Evolutionary conservation across 2,797 vertebrate species (phyloP), one percentile per base, ranked within the genome.

Genomic region (Melanotaenia trifasciata): DNA sequence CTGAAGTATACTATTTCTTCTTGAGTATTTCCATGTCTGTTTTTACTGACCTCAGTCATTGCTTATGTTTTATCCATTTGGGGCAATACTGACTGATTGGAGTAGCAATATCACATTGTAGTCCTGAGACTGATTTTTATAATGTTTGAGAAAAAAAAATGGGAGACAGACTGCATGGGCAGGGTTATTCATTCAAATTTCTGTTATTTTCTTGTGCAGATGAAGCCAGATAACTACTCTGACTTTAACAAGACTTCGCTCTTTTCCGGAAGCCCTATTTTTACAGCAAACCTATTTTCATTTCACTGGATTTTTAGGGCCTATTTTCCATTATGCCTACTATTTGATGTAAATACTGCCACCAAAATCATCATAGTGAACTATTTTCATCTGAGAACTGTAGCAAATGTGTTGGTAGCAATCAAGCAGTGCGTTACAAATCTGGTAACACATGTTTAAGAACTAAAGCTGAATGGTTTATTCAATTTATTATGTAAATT

Each of bases 31-130:
- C 75, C 16, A 70, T 81, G 78, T 84, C n/a, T 63, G 58, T 84
- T 79, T 88, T 72, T 78, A 84, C 70, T 87, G 77, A 86, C 40
- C 64, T 82, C 73, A 71, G 67, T 78, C 60, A 67, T 76, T 79
- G 65, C 84, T 89, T 89, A 75, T 70, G 13, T 51, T 78, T 78
- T 38, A 76, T 84, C 61, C 58, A 77, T 81, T 78, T 73, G 71
- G 76, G 72, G 74, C 70, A 85, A 90, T 83, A 88, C 72, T 74
- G 78, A 74, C 76, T 74, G 73, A 86, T 74, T 73, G 76, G 83
- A 87, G 81, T 87, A 86, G 85, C 84, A 83, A 89, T 87, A 79
- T 83, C 56, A 69, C 58, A 58, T 68, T 67, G 67, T 64, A 84
- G 53, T 45, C 51, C 58, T 9, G 24, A 63, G 57, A 72, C 71